Evolutionary conservation across 2,888 invertebrate genomes (phyloP), one percentile per base, ranked within the genome.

Genomic region (Hoplodrina blanda): DNA sequence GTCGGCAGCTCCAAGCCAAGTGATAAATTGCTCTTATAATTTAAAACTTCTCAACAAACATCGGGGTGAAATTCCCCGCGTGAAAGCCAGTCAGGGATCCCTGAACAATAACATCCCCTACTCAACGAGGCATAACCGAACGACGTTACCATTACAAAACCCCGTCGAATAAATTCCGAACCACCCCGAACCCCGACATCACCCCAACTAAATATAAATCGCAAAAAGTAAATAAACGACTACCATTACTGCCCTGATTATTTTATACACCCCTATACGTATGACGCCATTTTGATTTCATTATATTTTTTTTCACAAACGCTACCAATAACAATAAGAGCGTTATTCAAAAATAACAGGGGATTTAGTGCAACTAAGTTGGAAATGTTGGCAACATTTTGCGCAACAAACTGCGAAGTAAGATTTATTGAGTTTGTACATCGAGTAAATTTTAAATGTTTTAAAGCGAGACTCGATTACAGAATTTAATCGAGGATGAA

Each of bases 201-300:
- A 63, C 79, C 84, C 84, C 64, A 83, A 55, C 83, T 90, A 80
- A 91, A 91, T 91, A 94, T 93, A 93, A 95, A 94, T 94, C 89
- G 91, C 88, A 88, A 92, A 95, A 95, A 95, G 95, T 96, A 96
- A 96, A 96, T 96, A 96, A 92, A 94, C 92, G 93, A 85, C 91
- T 88, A 85, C 93, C 93, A 94, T 95, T 92, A 95, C 92, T 94
- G 93, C 92, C 92, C 95, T 94, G 94, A 94, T 95, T 95, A 94
- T 95, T 76, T 94, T 92, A 85, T 84, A 90, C 85, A 85, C 91
- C 94, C 94, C 90, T 89, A 86, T 88, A 87, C 78, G 89, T 80
- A 86, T 68, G 88, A 85, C 90, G 95, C 95, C 95, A 96, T 96
- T 91, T 95, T 95, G 91, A 79, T 85, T 88, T 86, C 88, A 87